Evolutionary conservation across 2,797 vertebrate genomes (phyloP).

Genomic region (Pangasius larnaudii): DNA sequence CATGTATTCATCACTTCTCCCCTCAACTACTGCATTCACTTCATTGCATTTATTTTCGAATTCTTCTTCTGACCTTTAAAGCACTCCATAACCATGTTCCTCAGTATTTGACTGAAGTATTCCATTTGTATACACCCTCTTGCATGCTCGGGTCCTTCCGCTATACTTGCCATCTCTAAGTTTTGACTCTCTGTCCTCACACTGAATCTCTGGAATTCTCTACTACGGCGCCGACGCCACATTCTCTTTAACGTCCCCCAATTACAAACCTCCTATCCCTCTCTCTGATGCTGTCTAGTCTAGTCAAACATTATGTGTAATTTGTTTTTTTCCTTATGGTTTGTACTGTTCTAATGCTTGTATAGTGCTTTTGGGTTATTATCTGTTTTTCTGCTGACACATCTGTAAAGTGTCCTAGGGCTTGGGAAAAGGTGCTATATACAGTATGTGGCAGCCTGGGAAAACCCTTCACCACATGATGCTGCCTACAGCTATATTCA

Average conservation of each 20-base stretch:
- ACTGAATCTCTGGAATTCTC: background rate
- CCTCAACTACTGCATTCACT: background rate
- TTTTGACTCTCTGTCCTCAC: background rate
- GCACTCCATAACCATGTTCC: background rate
- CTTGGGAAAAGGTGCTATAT: background rate
- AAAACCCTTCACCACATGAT: background rate
- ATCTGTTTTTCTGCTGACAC: background rate
- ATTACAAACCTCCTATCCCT: background rate
- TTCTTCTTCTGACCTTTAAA: conserved; percentile 10
- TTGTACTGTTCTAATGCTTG: background rate
- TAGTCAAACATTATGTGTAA: background rate
- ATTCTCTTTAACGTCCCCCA: background rate
- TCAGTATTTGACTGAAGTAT: background rate
- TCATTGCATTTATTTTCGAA: background rate
- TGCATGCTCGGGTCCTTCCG: background rate
- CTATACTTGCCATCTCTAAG: background rate
- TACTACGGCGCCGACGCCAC: background rate
- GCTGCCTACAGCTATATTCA: background rate
- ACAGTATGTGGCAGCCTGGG: background rate
- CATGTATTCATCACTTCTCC: background rate
- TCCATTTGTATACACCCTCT: conserved; percentile 1
- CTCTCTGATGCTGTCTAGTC: background rate
- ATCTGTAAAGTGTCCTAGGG: background rate
- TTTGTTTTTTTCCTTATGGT: background rate
- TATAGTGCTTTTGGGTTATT: background rate